phyloP scores from a whole-genome alignment of 2,888 invertebrate genomes.

The Neoscelio sp. region DNA sequence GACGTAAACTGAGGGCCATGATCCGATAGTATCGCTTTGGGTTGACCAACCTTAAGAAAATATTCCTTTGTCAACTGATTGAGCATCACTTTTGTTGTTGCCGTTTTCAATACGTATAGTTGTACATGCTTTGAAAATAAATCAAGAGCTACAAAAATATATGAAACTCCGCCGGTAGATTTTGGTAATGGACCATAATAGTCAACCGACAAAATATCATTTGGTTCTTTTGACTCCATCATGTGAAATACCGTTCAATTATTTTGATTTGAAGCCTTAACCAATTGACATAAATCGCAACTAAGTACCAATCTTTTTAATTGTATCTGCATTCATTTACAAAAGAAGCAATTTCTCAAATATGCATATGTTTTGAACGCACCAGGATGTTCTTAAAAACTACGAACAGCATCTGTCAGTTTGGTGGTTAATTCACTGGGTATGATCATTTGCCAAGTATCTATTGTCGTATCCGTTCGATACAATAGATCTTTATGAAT shows the following conservation, averaged over 20 bases:
- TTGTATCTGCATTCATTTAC: not conserved
- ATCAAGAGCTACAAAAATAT: too few relatives aligned
- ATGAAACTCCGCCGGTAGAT: constrained; percentile 33
- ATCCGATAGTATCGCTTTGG: too few relatives aligned
- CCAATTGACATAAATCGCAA: constrained; percentile 19
- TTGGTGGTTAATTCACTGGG: not conserved
- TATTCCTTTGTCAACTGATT: too few relatives aligned
- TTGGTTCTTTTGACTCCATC: constrained; percentile 8
- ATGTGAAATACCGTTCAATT: constrained; percentile 9
- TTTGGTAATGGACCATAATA: constrained; percentile 35
- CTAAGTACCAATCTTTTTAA: constrained; percentile 1
- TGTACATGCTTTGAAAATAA: too few relatives aligned
- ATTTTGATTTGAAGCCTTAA: constrained; percentile 16
- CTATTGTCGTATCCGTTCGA: not conserved
- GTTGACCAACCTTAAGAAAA: too few relatives aligned
- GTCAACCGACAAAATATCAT: constrained; percentile 26
- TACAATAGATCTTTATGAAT: too few relatives aligned
- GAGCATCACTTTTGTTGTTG: too few relatives aligned
- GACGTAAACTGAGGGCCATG: too few relatives aligned
- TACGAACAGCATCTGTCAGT: not conserved
- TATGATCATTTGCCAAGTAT: not conserved
- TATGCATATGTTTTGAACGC: constrained; percentile 1
- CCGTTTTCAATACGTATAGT: too few relatives aligned
- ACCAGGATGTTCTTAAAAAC: constrained; percentile 1
- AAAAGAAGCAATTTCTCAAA: not conserved